A percentile compares a stretch with the other conserved stretches of the same genome.
These are phyloP conservation scores for Epinephelus lanceolatus DNA, from an alignment of 2,113 vertebrate genomes.

Conservation along the genomic window DNA sequence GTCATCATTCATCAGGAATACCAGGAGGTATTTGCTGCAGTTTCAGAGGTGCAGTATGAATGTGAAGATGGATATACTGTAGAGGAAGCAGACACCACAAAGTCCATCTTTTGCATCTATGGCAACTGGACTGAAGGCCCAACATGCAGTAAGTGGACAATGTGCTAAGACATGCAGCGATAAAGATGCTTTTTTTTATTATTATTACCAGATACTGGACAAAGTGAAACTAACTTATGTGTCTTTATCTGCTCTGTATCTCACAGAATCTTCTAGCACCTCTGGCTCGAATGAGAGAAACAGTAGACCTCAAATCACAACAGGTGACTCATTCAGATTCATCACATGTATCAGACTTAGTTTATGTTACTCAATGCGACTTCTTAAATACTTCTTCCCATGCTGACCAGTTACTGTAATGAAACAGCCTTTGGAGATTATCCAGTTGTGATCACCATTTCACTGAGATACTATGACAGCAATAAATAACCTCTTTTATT, in stretches of 20 bases:
- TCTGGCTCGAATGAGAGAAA: not conserved
- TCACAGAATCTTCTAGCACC: not conserved
- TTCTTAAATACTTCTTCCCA: not conserved
- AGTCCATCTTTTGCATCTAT: not conserved
- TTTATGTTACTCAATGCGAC: not conserved
- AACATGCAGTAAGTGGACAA: constrained; percentile 23
- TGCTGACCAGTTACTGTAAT: not conserved
- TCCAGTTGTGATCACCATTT: not conserved
- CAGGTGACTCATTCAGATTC: not conserved
- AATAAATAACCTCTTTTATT: not conserved
- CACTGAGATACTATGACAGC: not conserved
- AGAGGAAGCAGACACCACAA: not conserved
- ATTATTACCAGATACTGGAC: too few species aligned
- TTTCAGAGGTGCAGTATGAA: too few species aligned
- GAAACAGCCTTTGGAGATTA: too few species aligned
- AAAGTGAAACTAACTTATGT: too few species aligned
- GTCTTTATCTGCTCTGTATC: constrained; percentile 3
- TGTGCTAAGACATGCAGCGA: too few species aligned
- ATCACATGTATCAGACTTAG: not conserved
- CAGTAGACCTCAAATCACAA: accelerated
- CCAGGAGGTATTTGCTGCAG: too few species aligned
- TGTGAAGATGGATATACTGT: too few species aligned
- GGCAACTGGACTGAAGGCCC: not conserved
- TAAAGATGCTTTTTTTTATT: not conserved
- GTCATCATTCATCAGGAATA: too few species aligned